Evolutionary conservation across 2,888 invertebrate species (phyloP).

Genomic region (Habroteleia sp.): DNA sequence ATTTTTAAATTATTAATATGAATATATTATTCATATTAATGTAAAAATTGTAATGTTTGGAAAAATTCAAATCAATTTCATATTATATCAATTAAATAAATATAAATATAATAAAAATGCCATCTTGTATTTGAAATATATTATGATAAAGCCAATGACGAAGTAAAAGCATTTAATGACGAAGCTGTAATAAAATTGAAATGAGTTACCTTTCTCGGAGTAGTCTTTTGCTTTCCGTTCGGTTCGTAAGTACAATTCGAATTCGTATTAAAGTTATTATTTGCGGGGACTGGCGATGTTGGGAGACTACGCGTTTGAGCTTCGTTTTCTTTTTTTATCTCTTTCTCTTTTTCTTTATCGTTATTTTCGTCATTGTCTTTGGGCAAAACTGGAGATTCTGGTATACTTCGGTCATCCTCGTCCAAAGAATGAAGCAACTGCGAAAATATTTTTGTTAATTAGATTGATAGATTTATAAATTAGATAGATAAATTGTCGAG

Average conservation of each 20-base stretch:
- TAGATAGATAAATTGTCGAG: too few relatives aligned
- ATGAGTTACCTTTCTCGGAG: slow-evolving; percentile 73
- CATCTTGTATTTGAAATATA: slow-evolving; percentile 14
- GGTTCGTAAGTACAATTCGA: slow-evolving; percentile 73
- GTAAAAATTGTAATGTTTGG: too few relatives aligned
- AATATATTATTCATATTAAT: too few relatives aligned
- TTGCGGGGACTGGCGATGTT: slow-evolving; percentile 75
- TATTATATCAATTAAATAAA: too few relatives aligned
- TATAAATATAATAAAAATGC: too few relatives aligned
- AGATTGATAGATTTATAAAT: too few relatives aligned
- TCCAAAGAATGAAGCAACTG: slow-evolving; percentile 89
- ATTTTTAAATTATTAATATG: too few relatives aligned
- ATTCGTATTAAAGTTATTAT: slow-evolving; percentile 77
- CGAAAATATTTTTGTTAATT: too few relatives aligned
- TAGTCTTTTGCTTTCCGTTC: slow-evolving; percentile 76
- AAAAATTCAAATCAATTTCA: too few relatives aligned
- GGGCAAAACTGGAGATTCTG: slow-evolving; percentile 76
- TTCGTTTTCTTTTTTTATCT: slow-evolving; percentile 46
- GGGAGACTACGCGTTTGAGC: slow-evolving; percentile 69
- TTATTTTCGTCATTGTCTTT: slow-evolving; percentile 66
- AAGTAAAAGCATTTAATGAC: slow-evolving; percentile 33
- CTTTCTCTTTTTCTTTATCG: slow-evolving; percentile 45
- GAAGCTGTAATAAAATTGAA: slow-evolving; percentile 12
- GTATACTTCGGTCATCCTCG: slow-evolving; percentile 86
- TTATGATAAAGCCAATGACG: slow-evolving; percentile 9